Base-by-base conservation (phyloP, 2,888 invertebrate genomes). In the Melieria picta region DNA sequence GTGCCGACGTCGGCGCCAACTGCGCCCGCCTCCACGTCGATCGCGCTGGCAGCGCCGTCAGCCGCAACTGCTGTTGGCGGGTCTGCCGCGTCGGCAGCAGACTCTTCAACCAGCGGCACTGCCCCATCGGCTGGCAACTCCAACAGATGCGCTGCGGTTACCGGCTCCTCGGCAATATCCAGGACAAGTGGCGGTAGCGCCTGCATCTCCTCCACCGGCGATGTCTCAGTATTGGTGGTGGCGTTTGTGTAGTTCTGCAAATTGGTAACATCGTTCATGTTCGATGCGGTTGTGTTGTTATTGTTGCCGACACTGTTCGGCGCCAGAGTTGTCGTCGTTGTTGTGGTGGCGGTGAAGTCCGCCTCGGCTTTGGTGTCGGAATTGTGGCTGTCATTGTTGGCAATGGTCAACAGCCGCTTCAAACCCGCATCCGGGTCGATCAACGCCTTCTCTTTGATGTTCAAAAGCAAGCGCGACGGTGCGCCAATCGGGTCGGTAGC, bases 181-280 rank as follows among this genome's bases (percentile, higher is more conserved):
- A 82, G 75, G 7, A 82, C 77, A 6, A 83, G 71, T 43, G 81
- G 81, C 65, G 78, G 68, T 47, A 76, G 80, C 43, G 81, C 80
- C 9, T 46, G 11, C 42, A 50, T 11, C 48, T 48, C 5, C 47
- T 69, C 48, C 42, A 46, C 5, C 56, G 47, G 47, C 62, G 4
- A 57, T 50, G 62, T 47, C 30, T 63, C 58, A 56, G 56, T 42
- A 30, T 55, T 58, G 7, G 65, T 61, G 46, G 80, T 78, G 0
- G 81, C 10, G 57, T 73, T 69, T 30, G 60, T 62, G 42, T 71
- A 62, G 43, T 48, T 62, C 13, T 71, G 70, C 58, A 73, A 43
- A 71, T 30, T 43, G 66, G 45, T 16, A 10, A 48, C 65, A 79
- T 74, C 60, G 10, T 57, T 72, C 68, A 72, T 72, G 9, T 46